phyloP scores from a whole-genome alignment of 2,797 vertebrate genomes.

The Hirundo rustica region DNA sequence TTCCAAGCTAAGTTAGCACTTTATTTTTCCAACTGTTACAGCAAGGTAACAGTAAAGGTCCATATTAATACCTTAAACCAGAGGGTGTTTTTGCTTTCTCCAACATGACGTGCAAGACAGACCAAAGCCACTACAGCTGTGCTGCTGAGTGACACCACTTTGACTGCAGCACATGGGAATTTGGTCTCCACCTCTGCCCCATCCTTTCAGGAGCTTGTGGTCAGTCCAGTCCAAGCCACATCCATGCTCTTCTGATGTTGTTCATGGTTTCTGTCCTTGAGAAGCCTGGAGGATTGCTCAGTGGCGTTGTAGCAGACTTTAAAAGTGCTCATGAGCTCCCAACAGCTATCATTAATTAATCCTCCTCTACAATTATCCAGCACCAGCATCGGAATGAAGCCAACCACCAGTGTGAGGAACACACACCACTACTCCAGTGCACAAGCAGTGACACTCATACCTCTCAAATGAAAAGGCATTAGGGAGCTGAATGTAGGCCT shows the following conservation, averaged over 20 bases:
- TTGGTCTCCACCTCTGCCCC: neutral
- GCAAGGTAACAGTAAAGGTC: neutral
- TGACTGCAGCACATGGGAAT: rapidly evolving
- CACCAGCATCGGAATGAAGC: neutral
- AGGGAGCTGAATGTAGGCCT: neutral
- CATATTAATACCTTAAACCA: neutral
- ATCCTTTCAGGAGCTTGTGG: neutral
- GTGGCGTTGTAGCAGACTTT: neutral
- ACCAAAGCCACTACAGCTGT: rapidly evolving
- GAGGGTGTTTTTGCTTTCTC: neutral
- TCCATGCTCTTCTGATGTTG: rapidly evolving
- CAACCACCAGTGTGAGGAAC: neutral
- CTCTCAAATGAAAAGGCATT: neutral
- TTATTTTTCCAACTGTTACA: neutral
- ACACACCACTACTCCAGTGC: neutral
- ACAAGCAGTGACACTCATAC: neutral
- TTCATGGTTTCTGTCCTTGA: neutral
- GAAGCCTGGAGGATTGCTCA: neutral
- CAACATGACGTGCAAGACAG: neutral
- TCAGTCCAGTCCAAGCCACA: neutral
- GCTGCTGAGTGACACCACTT: rapidly evolving
- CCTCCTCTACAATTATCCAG: neutral
- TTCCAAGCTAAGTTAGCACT: neutral
- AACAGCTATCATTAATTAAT: neutral
- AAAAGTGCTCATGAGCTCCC: neutral